Conservation (phyloP, 2,888 invertebrate genomes). For the Seladonia tumulorum region DNA sequence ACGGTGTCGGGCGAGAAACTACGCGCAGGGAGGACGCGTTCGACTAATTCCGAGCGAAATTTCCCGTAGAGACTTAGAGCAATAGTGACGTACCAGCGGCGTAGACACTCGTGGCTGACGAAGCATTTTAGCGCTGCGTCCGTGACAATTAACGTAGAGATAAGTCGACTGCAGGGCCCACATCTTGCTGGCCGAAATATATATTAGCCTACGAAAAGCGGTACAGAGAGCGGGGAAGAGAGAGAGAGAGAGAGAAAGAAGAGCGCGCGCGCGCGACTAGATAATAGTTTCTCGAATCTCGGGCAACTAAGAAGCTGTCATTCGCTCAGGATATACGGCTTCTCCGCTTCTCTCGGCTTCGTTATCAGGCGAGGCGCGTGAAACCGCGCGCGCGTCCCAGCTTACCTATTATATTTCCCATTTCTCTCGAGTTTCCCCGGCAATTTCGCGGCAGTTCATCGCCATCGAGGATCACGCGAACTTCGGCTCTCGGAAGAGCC, state of each 20-base stretch:
- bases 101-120: slow-evolving; percentile 66
- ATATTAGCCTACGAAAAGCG: slow-evolving; percentile 60
- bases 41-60: slow-evolving; percentile 20
- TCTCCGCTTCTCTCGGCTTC: too few species aligned
- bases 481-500: background rate
- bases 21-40: background rate
- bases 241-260: background rate
- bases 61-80: slow-evolving; percentile 49
- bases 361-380: slow-evolving; percentile 38
- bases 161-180: slow-evolving; percentile 67
- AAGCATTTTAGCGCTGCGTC: slow-evolving; percentile 75
- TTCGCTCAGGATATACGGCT: slow-evolving; percentile 48
- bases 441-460: slow-evolving; percentile 9
- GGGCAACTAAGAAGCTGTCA: slow-evolving; percentile 54
- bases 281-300: slow-evolving; percentile 41
- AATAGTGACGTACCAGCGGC: slow-evolving; percentile 68
- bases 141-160: slow-evolving; percentile 72
- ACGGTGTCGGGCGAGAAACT: background rate
- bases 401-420: slow-evolving; percentile 37
- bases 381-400: background rate
- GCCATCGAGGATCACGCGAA: background rate
- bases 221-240: slow-evolving; percentile 43
- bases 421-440: slow-evolving; percentile 7
- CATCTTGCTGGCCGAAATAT: slow-evolving; percentile 65
- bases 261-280: background rate